Conservation (phyloP, 30 jellyfish, hydroid and myxozoan species). For the Hydractinia echinata region DNA sequence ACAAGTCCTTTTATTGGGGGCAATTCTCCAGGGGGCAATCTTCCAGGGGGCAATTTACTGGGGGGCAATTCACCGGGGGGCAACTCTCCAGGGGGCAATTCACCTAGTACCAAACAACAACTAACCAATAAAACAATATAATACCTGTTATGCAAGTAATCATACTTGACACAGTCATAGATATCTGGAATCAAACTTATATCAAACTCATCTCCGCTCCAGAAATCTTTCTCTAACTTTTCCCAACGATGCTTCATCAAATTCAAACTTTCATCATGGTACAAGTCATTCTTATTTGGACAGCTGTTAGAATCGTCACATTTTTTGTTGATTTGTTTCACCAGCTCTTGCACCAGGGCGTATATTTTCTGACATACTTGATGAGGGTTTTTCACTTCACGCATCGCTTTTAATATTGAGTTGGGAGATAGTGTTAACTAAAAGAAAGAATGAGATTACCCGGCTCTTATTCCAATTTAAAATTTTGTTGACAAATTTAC, state of each 20-base stretch:
- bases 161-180: slow-evolving; percentile 94
- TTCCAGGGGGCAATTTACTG: no score
- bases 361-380: slow-evolving; percentile 61
- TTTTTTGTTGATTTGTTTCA: slow-evolving; percentile 59
- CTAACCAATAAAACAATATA: background rate
- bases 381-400: slow-evolving; percentile 73
- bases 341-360: slow-evolving; percentile 55
- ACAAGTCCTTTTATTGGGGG: no score
- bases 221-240: slow-evolving; percentile 69
- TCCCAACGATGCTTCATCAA: slow-evolving; percentile 96
- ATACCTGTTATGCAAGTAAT: slow-evolving; percentile 84
- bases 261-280: slow-evolving; percentile 77
- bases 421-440: slow-evolving; percentile 7
- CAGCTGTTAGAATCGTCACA: slow-evolving; percentile 49
- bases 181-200: slow-evolving; percentile 96
- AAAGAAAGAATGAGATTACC: background rate
- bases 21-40: no score
- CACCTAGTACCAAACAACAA: no score
- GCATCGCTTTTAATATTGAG: slow-evolving; percentile 72
- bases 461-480: background rate
- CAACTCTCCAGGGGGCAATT: no score
- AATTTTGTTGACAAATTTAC: background rate
- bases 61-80: no score
- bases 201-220: slow-evolving; percentile 71
- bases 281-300: slow-evolving; percentile 53